Base-by-base conservation (phyloP, 1,140 invertebrate genomes). In the Aphaenogaster ashmeadi region DNA sequence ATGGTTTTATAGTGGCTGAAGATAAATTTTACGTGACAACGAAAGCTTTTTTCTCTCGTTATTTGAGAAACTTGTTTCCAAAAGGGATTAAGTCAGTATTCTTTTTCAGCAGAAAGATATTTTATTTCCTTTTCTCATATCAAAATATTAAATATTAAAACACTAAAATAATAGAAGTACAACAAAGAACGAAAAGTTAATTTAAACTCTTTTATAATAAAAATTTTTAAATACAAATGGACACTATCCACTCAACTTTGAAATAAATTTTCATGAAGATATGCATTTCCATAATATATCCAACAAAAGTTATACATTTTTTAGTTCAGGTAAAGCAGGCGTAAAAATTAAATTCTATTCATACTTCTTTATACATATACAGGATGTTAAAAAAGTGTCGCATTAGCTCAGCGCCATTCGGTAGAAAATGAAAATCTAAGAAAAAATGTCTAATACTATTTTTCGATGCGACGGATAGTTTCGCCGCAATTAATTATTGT, bases 21-120 rank as follows among this genome's bases (percentile, higher is more conserved):
- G 13, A 77, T 77, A 60, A 77, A 77, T 60, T 77, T 60, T 77
- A 44, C 8, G 15, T 44, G 74, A 77, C 36, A 58, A 58, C n/a
- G 8, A 8, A 60, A 60, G 8, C 8, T 33, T 60, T 27, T 36
- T 60, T 18, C 54, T 60, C 54, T 60, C 21, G 9, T 60, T 77
- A 60, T 77, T 77, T 18, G 38, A 44, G 4, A 44, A 77, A 60
- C 54, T 41, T 60, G 13, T 44, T 60, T 44, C 15, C 8, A 18
- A 18, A 77, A 60, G 13, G 15, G 21, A 44, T 60, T 60, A 77
- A 60, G 36, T 58, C 13, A 56, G 2, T 75, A 36, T 13, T 54
- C 9, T 38, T 54, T 54, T 56, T 75, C 8, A 54, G 27, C 6
- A 54, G n/a, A 38, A 58, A 58, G 41, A 54, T 13, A 38, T 38